phyloP scores from a whole-genome alignment of 2,113 vertebrate species.

The Aegithalos caudatus region DNA sequence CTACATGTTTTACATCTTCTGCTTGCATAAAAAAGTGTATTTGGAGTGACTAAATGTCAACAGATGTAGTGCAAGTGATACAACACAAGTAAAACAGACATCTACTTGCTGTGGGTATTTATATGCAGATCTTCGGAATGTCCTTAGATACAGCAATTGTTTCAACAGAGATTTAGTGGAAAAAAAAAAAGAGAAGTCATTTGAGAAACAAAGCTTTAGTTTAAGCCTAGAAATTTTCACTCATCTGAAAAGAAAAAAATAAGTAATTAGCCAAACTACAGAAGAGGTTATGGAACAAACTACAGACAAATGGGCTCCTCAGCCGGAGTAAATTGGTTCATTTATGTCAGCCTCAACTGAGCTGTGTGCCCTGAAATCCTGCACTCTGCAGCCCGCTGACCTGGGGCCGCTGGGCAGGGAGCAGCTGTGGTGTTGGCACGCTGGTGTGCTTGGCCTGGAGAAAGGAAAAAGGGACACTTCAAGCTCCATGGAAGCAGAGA shows the following conservation, averaged over 20 bases:
- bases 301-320: neutral
- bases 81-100: neutral
- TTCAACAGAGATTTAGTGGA: neutral
- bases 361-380: neutral
- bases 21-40: neutral
- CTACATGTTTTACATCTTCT: neutral
- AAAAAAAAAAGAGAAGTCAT: fast-evolving
- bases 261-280: neutral
- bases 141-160: neutral
- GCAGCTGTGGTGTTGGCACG: fast-evolving
- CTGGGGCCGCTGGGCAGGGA: neutral
- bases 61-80: neutral
- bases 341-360: neutral
- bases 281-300: neutral
- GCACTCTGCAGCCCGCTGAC: fast-evolving
- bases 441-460: neutral
- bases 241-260: neutral
- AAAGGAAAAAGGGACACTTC: fast-evolving
- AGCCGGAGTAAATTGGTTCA: neutral
- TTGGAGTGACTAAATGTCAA: neutral
- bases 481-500: neutral
- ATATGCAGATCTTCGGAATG: neutral
- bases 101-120: neutral
- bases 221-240: neutral
- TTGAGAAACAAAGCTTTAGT: neutral